phyloP scores from a whole-genome alignment of 2,113 vertebrate genomes.

The Larimichthys polyactis region DNA sequence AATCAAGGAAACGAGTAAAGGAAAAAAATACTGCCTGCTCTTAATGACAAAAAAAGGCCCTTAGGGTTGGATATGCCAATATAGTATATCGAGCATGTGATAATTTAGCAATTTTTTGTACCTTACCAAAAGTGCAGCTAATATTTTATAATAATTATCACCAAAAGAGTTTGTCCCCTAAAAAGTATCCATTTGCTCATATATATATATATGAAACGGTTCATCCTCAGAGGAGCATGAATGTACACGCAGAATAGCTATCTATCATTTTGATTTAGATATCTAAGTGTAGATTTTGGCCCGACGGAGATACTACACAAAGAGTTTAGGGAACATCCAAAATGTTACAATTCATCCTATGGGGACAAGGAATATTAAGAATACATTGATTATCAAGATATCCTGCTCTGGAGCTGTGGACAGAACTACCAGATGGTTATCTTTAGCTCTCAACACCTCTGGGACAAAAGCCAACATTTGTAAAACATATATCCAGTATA shows the following conservation, averaged over 20 bases:
- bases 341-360: not conserved
- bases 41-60: not conserved
- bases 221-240: conserved; percentile 1
- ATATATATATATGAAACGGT: not conserved
- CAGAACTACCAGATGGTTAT: not conserved
- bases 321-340: not conserved
- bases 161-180: not conserved
- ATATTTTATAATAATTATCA: not conserved
- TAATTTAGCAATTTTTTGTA: not conserved
- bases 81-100: not conserved
- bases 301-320: not conserved
- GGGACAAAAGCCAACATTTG: not conserved
- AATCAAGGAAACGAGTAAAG: not conserved
- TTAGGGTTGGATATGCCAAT: not conserved
- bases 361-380: not conserved
- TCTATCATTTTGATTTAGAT: not conserved
- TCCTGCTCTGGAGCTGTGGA: not conserved
- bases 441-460: not conserved
- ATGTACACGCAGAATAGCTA: not conserved
- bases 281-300: not conserved
- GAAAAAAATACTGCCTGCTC: not conserved
- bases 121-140: not conserved
- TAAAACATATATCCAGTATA: conserved; percentile 1
- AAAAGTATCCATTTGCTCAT: not conserved
- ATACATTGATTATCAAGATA: not conserved